Evolutionary conservation across 2,797 vertebrate species (phyloP).

Genomic region (Distichodus sexfasciatus): DNA sequence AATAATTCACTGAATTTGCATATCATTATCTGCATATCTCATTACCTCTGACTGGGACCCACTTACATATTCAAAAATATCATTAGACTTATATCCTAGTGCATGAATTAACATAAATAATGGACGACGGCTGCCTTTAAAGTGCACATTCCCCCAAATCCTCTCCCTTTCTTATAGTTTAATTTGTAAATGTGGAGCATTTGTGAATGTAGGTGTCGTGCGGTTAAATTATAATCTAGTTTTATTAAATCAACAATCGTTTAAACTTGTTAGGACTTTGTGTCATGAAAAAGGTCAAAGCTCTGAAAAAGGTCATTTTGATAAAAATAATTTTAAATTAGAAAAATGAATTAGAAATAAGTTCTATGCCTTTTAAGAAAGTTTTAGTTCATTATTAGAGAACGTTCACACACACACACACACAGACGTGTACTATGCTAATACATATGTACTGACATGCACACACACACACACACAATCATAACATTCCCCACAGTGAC

Average conservation of each 20-base stretch:
- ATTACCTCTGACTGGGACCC: slow-evolving; percentile 66
- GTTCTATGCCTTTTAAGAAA: no score
- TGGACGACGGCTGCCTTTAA: slow-evolving; percentile 61
- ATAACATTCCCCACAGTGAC: no score
- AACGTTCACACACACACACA: no score
- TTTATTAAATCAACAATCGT: background rate
- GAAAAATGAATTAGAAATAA: no score
- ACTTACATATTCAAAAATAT: slow-evolving; percentile 74
- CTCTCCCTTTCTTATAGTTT: slow-evolving; percentile 38
- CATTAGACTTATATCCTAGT: slow-evolving; percentile 66
- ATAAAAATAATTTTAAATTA: no score
- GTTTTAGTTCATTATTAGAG: no score
- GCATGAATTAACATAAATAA: slow-evolving; percentile 77
- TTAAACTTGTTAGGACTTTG: background rate
- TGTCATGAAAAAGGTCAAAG: no score
- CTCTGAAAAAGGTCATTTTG: no score
- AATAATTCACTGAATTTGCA: slow-evolving; percentile 78
- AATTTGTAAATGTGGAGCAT: background rate
- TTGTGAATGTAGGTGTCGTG: background rate
- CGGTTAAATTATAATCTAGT: background rate
- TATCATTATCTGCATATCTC: slow-evolving; percentile 77
- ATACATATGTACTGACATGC: no score
- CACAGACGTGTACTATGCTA: no score
- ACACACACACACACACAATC: no score
- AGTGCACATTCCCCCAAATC: slow-evolving; percentile 54